Evolutionary conservation across 2,113 vertebrate species (phyloP).

Genomic region (Lampris incognitus): DNA sequence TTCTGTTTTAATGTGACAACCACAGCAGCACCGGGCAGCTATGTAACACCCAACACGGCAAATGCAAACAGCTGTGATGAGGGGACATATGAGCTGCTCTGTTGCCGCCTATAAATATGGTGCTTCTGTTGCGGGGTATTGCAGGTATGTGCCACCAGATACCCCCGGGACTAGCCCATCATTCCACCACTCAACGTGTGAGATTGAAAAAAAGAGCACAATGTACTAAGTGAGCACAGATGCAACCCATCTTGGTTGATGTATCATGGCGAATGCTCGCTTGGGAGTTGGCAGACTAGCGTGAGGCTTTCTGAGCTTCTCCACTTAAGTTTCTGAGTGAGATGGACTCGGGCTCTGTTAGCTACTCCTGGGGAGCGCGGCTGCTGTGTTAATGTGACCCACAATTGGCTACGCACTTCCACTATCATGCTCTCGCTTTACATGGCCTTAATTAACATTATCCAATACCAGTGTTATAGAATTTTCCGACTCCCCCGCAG

Average conservation of each 20-base stretch:
- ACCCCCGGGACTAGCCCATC: conserved; percentile 52
- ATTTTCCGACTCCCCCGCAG: no score
- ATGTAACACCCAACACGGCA: conserved; percentile 76
- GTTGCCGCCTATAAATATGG: conserved; percentile 75
- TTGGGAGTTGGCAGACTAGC: neutral
- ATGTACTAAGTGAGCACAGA: conserved; percentile 21
- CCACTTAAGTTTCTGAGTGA: no score
- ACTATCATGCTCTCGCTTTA: no score
- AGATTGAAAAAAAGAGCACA: conserved; percentile 45
- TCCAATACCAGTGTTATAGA: no score
- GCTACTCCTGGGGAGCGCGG: no score
- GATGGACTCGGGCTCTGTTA: no score
- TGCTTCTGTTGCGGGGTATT: conserved; percentile 61
- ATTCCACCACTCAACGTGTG: conserved; percentile 55
- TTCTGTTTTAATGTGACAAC: conserved; percentile 79
- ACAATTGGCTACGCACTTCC: no score
- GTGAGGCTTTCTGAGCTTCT: no score
- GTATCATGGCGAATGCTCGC: neutral
- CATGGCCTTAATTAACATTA: no score
- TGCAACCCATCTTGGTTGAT: neutral
- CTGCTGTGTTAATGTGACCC: no score
- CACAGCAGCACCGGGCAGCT: conserved; percentile 63
- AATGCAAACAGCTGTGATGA: conserved; percentile 77
- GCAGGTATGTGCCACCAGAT: conserved; percentile 73
- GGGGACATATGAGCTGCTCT: conserved; percentile 62